phyloP scores from a whole-genome alignment of 2,888 invertebrate species.

The Mythimna lalbum region DNA sequence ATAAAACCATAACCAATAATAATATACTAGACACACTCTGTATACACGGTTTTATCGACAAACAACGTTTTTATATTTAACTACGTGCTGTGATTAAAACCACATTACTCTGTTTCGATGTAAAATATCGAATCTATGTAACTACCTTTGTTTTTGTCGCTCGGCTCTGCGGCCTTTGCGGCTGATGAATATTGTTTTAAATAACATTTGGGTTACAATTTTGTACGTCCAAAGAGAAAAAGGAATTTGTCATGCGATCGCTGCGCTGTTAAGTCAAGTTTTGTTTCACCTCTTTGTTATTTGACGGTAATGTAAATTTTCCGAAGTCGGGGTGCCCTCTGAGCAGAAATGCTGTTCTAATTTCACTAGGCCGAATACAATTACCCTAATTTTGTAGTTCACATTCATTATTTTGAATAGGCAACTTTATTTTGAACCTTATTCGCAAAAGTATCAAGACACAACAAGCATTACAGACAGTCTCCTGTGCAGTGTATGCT shows the following conservation, averaged over 20 bases:
- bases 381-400: conserved; percentile 36
- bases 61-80: conserved; percentile 26
- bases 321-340: background rate
- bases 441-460: background rate
- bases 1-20: conserved; percentile 1
- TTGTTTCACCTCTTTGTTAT: conserved; percentile 25
- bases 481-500: no score
- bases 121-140: conserved; percentile 17
- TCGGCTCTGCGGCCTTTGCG: conserved; percentile 12
- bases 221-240: conserved; percentile 13
- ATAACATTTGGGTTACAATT: conserved; percentile 34
- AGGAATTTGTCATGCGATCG: conserved; percentile 21
- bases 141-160: conserved; percentile 32
- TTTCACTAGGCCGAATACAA: conserved; percentile 19
- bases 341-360: conserved; percentile 15
- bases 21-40: conserved; percentile 31
- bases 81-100: conserved; percentile 57
- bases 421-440: conserved; percentile 1
- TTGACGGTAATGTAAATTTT: conserved; percentile 21
- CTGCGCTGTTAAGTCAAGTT: conserved; percentile 22
- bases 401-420: background rate
- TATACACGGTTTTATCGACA: conserved; percentile 34
- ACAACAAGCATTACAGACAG: no score
- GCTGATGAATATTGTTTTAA: conserved; percentile 31
- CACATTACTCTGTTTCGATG: conserved; percentile 47